Evolutionary conservation across 2,797 vertebrate genomes (phyloP).

Genomic region (Gambusia yucatana): DNA sequence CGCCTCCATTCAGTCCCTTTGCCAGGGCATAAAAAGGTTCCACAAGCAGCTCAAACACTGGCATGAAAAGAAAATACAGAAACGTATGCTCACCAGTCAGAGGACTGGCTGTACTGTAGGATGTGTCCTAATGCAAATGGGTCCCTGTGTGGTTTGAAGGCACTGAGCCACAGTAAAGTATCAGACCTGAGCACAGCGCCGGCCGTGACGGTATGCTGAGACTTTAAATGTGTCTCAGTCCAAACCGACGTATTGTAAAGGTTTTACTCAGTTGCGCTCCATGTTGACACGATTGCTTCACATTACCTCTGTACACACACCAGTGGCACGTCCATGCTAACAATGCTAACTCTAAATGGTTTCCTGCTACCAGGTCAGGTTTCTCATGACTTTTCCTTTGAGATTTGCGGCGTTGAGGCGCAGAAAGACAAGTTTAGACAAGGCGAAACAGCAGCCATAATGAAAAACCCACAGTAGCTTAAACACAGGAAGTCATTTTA

Average conservation of each 20-base stretch:
- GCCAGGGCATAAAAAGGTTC: neutral
- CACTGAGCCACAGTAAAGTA: neutral
- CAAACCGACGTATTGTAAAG: neutral
- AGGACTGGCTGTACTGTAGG: neutral
- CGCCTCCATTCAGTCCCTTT: neutral
- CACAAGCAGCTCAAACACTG: neutral
- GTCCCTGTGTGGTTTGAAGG: neutral
- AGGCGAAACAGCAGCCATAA: neutral
- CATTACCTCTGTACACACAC: slow-evolving; percentile 5
- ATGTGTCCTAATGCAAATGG: neutral
- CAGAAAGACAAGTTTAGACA: neutral
- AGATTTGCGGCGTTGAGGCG: neutral
- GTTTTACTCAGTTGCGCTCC: neutral
- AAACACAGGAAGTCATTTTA: neutral
- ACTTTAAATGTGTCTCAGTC: neutral
- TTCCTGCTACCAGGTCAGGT: neutral
- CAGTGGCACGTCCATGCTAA: neutral
- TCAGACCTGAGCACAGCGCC: neutral
- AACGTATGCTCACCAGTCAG: neutral
- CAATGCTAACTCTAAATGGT: neutral
- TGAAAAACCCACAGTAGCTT: neutral
- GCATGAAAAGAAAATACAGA: neutral
- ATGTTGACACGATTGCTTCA: slow-evolving; percentile 5
- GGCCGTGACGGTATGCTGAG: neutral
- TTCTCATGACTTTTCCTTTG: neutral